phyloP scores from a whole-genome alignment of 2,797 vertebrate genomes.

The Gymnoscopelus braueri region DNA sequence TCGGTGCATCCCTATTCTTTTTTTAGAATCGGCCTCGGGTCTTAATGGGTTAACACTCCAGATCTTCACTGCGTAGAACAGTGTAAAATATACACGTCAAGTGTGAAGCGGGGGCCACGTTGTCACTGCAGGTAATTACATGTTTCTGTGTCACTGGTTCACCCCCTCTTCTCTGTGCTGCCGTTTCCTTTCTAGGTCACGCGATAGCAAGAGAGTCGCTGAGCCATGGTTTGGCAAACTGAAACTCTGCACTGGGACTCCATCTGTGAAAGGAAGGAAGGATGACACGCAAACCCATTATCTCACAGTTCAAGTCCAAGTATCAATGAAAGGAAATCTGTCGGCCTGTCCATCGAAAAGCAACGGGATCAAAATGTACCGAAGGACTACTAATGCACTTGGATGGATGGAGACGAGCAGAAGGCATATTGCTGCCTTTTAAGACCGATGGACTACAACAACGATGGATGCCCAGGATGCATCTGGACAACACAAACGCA shows the following conservation, averaged over 20 bases:
- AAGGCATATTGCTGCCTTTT: slow-evolving; percentile 45
- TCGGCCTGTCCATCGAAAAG: slow-evolving; percentile 61
- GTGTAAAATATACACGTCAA: slow-evolving; percentile 28
- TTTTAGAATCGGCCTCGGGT: no score
- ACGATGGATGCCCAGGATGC: slow-evolving; percentile 53
- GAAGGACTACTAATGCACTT: slow-evolving; percentile 17
- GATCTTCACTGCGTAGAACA: slow-evolving; percentile 14
- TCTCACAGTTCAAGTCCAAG: slow-evolving; percentile 49
- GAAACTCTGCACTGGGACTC: slow-evolving; percentile 49
- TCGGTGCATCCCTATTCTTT: no score
- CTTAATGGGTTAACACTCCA: no score
- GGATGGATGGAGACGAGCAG: slow-evolving; percentile 35
- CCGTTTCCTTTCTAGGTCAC: slow-evolving; percentile 85
- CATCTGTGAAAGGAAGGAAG: slow-evolving; percentile 60
- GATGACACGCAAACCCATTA: slow-evolving; percentile 65
- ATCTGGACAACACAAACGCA: slow-evolving; percentile 26
- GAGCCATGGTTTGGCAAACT: slow-evolving; percentile 55
- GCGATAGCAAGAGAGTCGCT: slow-evolving; percentile 86
- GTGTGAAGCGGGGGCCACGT: slow-evolving; percentile 4
- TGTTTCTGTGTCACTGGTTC: slow-evolving; percentile 44
- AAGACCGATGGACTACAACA: slow-evolving; percentile 53
- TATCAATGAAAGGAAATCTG: slow-evolving; percentile 53
- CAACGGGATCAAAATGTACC: slow-evolving; percentile 59
- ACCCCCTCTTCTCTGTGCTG: slow-evolving; percentile 34
- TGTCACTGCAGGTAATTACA: slow-evolving; percentile 41